Conservation (phyloP, 2,797 vertebrate genomes). For the Amphiprion clarkii region DNA sequence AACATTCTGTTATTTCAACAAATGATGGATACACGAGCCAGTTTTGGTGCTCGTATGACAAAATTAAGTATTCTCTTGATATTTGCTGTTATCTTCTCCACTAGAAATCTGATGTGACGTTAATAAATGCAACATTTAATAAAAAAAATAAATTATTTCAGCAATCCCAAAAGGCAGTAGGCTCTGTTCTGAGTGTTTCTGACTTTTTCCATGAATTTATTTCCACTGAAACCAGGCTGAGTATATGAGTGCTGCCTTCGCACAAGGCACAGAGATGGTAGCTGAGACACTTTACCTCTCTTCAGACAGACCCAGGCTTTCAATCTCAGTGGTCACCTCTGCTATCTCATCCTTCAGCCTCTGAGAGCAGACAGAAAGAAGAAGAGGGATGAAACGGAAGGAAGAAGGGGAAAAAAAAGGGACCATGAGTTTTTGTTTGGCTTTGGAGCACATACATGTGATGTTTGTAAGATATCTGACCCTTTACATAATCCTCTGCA, state of each 20-base stretch:
- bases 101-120: no score
- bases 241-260: conserved; percentile 26
- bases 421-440: neutral
- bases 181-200: neutral
- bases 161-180: neutral
- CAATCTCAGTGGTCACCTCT: conserved; percentile 97
- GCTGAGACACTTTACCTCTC: conserved; percentile 88
- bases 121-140: neutral
- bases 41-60: no score
- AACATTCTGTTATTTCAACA: no score
- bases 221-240: conserved; percentile 36
- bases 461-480: conserved; percentile 39
- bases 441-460: conserved; percentile 3
- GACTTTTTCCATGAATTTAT: conserved; percentile 5
- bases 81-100: no score
- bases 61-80: no score
- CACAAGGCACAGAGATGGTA: conserved; percentile 5
- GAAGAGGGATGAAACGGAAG: neutral
- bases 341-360: conserved; percentile 98
- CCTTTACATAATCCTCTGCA: conserved; percentile 24
- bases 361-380: conserved; percentile 76
- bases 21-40: no score
- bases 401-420: neutral
- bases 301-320: conserved; percentile 95
- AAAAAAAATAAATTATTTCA: neutral